Percentiles rank a stretch among this genome's conserved stretches.
phyloP scores from a whole-genome alignment of 2,797 vertebrate genomes.

The Pantherophis vulpinus region DNA sequence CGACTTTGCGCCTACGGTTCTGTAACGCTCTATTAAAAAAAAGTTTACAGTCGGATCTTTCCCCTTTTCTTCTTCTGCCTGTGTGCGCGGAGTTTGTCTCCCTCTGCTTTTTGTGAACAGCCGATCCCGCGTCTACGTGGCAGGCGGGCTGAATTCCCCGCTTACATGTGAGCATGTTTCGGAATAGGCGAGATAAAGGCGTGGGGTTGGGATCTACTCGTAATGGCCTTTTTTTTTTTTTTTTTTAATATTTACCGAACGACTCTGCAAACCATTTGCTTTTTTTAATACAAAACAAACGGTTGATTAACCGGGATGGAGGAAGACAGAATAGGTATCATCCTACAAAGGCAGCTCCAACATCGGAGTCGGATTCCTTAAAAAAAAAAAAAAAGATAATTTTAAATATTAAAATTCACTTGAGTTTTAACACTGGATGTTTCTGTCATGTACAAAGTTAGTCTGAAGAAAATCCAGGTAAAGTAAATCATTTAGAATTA shows the following conservation, averaged over 20 bases:
- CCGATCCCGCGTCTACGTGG: constrained; percentile 61
- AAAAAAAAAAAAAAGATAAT: not conserved
- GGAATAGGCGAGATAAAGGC: rapidly evolving
- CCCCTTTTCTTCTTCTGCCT: not conserved
- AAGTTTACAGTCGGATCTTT: not conserved
- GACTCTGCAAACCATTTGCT: constrained; percentile 3
- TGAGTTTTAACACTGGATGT: not conserved
- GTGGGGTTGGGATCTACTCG: not conserved
- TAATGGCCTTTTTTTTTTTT: not conserved
- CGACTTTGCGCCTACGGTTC: not conserved
- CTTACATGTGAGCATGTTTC: not conserved
- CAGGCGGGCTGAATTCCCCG: constrained; percentile 14
- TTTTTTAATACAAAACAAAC: not conserved
- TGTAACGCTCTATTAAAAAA: constrained; percentile 32
- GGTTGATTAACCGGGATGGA: not conserved
- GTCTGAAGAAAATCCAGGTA: not conserved
- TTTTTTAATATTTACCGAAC: not conserved
- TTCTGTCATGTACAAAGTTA: not conserved
- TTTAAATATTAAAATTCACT: not conserved
- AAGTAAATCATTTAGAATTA: not conserved
- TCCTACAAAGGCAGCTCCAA: not conserved
- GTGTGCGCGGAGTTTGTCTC: not conserved
- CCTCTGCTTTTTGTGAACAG: not conserved
- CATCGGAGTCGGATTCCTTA: not conserved
- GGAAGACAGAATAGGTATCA: not conserved